Evolutionary conservation across 2,888 invertebrate genomes (phyloP).

Genomic region (Meta bourneti): DNA sequence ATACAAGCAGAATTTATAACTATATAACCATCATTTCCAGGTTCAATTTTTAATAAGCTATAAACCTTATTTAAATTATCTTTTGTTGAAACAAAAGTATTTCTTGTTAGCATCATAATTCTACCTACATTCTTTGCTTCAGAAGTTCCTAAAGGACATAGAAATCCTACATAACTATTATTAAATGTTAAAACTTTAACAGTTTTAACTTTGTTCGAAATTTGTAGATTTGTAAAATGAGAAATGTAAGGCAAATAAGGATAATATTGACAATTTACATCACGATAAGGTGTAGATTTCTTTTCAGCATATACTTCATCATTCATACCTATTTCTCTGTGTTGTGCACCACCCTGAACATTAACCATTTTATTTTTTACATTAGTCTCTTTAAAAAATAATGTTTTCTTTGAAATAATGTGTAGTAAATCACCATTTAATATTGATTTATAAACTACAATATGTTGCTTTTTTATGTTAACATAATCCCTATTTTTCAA

Average conservation of each 20-base stretch:
- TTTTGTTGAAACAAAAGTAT: constrained; percentile 35
- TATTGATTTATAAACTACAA: constrained; percentile 43
- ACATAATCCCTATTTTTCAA: constrained; percentile 13
- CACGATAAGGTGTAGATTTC: constrained; percentile 47
- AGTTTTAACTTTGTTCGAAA: constrained; percentile 53
- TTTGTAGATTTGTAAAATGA: constrained; percentile 53
- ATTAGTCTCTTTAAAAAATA: constrained; percentile 48
- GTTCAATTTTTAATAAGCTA: constrained; percentile 5
- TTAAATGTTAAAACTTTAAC: constrained; percentile 37
- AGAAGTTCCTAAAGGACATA: constrained; percentile 46
- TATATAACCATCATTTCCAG: neutral
- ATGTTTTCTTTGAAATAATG: constrained; percentile 52
- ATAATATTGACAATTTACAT: constrained; percentile 50
- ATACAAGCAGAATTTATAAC: constrained; percentile 56
- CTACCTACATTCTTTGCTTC: constrained; percentile 61
- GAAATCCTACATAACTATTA: constrained; percentile 52
- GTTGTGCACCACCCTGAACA: neutral
- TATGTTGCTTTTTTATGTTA: constrained; percentile 17
- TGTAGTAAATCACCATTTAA: constrained; percentile 47
- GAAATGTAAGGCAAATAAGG: constrained; percentile 46
- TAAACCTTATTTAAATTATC: constrained; percentile 9
- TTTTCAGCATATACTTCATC: constrained; percentile 58
- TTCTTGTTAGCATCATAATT: constrained; percentile 43
- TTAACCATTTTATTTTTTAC: constrained; percentile 54
- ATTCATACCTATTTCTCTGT: constrained; percentile 50